Conservation (phyloP, 2,888 invertebrate genomes). For the Synergus japonicus region DNA sequence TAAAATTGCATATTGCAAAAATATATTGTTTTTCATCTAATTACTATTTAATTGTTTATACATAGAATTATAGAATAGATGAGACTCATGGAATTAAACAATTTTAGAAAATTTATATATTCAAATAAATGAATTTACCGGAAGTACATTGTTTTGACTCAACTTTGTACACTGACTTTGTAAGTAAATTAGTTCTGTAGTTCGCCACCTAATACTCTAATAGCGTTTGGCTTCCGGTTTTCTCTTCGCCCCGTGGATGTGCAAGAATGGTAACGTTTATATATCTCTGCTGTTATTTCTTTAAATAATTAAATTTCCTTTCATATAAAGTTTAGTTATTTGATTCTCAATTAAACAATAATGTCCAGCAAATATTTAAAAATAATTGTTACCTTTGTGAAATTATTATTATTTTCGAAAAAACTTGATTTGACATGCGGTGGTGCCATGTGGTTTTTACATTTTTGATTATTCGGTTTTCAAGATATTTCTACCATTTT, state of each 20-base stretch:
- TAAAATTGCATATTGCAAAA: no score
- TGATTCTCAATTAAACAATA: not conserved
- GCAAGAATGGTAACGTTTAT: slow-evolving; percentile 10
- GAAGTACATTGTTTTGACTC: not conserved
- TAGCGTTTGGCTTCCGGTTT: slow-evolving; percentile 8
- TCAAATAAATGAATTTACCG: not conserved
- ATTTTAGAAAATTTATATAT: not conserved
- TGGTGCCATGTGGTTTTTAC: not conserved
- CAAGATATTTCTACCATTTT: not conserved
- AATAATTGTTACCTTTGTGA: not conserved
- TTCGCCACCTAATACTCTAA: not conserved
- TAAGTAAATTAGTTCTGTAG: not conserved
- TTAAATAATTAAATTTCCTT: not conserved
- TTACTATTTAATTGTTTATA: no score
- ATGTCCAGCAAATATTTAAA: not conserved
- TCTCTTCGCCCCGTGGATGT: not conserved
- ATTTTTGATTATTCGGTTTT: not conserved
- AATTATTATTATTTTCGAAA: not conserved
- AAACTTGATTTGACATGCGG: not conserved
- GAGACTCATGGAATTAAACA: not conserved
- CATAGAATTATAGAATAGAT: no score
- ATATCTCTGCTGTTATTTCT: not conserved
- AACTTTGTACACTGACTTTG: not conserved
- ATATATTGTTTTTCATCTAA: no score
- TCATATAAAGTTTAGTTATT: slow-evolving; percentile 11